phyloP scores from a whole-genome alignment of 1,140 invertebrate species.

The Drosophila yakuba region DNA sequence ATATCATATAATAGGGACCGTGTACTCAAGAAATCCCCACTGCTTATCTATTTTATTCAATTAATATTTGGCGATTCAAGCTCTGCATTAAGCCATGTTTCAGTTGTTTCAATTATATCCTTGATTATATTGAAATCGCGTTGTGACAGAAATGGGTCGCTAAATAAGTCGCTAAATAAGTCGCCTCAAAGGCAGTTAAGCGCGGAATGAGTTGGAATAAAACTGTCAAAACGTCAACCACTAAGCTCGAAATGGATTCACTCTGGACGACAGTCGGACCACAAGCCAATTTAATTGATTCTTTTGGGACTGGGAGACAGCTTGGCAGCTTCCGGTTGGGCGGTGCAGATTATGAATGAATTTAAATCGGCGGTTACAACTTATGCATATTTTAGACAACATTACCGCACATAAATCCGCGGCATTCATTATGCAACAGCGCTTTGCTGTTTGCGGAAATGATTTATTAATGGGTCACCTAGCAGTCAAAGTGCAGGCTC shows the following conservation, averaged over 20 bases:
- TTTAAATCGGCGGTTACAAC: constrained; percentile 11
- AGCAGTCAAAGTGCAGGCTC: constrained; percentile 15
- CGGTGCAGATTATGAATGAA: constrained; percentile 16
- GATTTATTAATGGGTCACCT: constrained; percentile 40
- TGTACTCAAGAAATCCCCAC: no score
- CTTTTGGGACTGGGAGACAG: constrained; percentile 33
- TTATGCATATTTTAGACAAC: constrained; percentile 48
- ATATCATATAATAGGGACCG: no score
- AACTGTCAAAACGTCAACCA: constrained; percentile 77
- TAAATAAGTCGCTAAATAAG: constrained; percentile 13
- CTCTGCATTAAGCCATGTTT: no score
- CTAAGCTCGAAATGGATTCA: constrained; percentile 64
- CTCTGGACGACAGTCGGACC: constrained; percentile 32
- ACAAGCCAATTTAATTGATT: constrained; percentile 73
- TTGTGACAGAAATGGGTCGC: not conserved
- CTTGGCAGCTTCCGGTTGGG: constrained; percentile 21
- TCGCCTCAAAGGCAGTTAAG: constrained; percentile 44
- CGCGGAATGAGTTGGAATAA: constrained; percentile 60
- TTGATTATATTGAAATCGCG: constrained; percentile 22
- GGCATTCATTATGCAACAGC: constrained; percentile 49
- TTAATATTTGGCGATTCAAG: no score
- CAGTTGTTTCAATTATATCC: not conserved
- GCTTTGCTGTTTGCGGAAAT: constrained; percentile 36
- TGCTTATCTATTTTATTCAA: no score
- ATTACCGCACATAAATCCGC: constrained; percentile 47